Evolutionary conservation across 2,888 invertebrate genomes (phyloP), one percentile per base, ranked within the genome.

Genomic region (Campoplex capitator): DNA sequence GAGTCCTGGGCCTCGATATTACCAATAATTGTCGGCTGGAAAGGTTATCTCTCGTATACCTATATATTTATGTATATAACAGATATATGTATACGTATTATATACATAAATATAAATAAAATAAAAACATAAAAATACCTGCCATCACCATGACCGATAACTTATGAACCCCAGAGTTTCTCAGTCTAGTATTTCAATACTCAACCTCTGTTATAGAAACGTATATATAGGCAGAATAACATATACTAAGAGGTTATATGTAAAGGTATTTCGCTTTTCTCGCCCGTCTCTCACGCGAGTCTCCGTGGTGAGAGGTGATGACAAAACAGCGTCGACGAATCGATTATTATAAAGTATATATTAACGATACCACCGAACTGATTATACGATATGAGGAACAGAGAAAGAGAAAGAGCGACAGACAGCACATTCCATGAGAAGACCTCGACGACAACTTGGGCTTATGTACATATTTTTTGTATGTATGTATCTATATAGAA

Each of bases 21-120:
- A 93, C 93, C 93, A 93, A 93, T 93, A 93, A 93, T 93, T 93
- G 93, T 93, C 93, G 93, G 93, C 92, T 93, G 89, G 91, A 93
- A 92, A 93, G 93, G 93, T 93, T 93, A 93, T 93, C 93, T 92
- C 89, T 88, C 88, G 71, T 77, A 83, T 76, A 76, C 71, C 89
- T 91, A 91, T 90, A 77, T 62, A 65, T 51, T 38, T 38, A 38
- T 38, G 6, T 38, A 38, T 6, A 38, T 38, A 38, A 38, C 6
- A 38, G 38, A 38, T 38, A 38, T 38, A 38, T 4, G 13, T 18
- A 48, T 45, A 83, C 87, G 76, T 87, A 42, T 23, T 42, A 42
- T 16, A n/a, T 48, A 75, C 3, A 2, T 23, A 56, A 38, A 56
- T 32, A 51, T 38, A 35, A 42, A 71, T 56, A 7, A 28, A 42